Evolutionary conservation across 2,797 vertebrate species (phyloP).

Genomic region (Poeciliopsis presidionis): DNA sequence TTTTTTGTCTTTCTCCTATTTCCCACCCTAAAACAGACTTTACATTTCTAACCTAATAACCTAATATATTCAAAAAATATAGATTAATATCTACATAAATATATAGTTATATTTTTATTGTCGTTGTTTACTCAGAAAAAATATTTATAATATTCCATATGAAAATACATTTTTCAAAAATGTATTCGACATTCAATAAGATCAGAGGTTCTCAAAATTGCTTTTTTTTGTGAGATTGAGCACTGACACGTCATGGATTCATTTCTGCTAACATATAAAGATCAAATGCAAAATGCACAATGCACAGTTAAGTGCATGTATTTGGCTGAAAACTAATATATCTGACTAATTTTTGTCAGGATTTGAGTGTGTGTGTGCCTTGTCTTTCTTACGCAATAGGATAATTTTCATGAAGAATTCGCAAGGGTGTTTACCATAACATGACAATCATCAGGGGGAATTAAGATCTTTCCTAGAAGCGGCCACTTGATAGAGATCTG

Average conservation of each 20-base stretch:
- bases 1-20: background rate
- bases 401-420: constrained; percentile 3
- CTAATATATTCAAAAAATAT: no score
- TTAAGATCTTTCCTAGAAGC: constrained; percentile 20
- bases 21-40: background rate
- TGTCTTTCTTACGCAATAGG: background rate
- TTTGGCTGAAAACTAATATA: background rate
- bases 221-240: background rate
- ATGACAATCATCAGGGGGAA: constrained; percentile 16
- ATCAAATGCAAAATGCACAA: background rate
- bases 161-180: background rate
- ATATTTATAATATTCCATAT: no score
- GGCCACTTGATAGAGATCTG: constrained; percentile 40
- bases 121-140: background rate
- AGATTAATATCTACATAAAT: no score
- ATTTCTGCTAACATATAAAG: background rate
- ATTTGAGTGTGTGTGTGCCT: background rate
- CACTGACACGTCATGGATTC: background rate
- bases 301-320: background rate
- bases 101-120: background rate
- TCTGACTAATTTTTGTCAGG: background rate
- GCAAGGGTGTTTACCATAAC: constrained; percentile 20
- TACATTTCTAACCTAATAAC: background rate
- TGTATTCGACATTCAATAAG: background rate
- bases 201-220: background rate